These are phyloP conservation scores for Bombus waltoni DNA, from an alignment of 1,140 invertebrate species.

Conservation along the genomic window DNA sequence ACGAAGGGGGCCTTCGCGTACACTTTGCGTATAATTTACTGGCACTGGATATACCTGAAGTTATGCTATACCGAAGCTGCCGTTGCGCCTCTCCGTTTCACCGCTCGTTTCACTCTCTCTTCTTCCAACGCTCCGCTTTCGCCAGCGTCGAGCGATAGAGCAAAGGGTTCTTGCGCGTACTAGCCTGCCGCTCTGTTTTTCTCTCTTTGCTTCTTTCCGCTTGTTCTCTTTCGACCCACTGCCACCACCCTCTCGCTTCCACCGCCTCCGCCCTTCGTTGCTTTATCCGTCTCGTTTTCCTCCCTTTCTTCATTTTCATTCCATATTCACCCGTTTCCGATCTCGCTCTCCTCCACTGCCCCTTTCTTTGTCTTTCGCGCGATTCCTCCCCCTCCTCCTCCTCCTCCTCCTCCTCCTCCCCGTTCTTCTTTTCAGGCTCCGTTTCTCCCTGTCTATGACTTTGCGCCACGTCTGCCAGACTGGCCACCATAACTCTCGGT, in stretches of 20 bases:
- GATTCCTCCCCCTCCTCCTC: neutral
- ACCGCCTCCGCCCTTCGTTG: neutral
- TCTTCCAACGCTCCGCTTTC: slow-evolving; percentile 32
- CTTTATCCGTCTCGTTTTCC: neutral
- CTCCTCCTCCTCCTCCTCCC: neutral
- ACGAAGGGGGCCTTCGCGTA: slow-evolving; percentile 78
- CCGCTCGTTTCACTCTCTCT: slow-evolving; percentile 56
- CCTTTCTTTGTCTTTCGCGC: neutral
- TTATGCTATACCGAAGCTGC: slow-evolving; percentile 79
- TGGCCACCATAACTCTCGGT: slow-evolving; percentile 71
- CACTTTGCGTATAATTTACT: slow-evolving; percentile 84
- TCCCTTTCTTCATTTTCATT: neutral
- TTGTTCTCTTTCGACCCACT: slow-evolving; percentile 16
- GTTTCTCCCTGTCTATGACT: slow-evolving; percentile 57
- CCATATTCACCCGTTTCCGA: too few species aligned
- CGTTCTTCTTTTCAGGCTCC: slow-evolving; percentile 13
- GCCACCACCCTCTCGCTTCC: neutral
- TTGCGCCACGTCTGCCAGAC: slow-evolving; percentile 60
- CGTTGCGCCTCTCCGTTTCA: slow-evolving; percentile 63
- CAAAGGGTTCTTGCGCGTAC: slow-evolving; percentile 46
- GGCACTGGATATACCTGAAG: slow-evolving; percentile 82
- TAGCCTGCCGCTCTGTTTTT: slow-evolving; percentile 19
- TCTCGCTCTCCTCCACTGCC: neutral
- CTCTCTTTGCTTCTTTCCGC: slow-evolving; percentile 33
- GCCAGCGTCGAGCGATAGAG: slow-evolving; percentile 54